Base-by-base conservation (phyloP, 2,888 invertebrate genomes). In the Eudemis profundana region DNA sequence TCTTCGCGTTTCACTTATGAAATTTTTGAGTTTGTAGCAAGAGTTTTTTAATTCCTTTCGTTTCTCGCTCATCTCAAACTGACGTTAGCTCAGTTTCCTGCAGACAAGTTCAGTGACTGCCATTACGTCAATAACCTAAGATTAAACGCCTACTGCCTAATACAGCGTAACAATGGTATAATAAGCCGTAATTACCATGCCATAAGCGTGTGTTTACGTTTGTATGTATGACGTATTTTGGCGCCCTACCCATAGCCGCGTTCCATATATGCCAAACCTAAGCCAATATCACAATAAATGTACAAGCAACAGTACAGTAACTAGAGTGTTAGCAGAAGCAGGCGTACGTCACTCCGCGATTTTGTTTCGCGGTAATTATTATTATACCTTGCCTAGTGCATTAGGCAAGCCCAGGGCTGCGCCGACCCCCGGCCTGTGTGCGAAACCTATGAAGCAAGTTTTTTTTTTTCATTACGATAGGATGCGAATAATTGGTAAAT, bases 161-260 rank as follows among this genome's bases (percentile, higher is more conserved):
- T 53, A 65, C 19, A 46, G 65, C 46, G 12, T 42, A 60, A 65
- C 65, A 65, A 65, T 60, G 40, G 44, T 42, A 40, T 50, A 50
- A 60, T 60, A 51, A 44, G 49, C 59, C 60, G 53, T 60, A 47
- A 60, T 53, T 65, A 51, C 38, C 44, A 38, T 17, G 8, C 54
- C 65, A 44, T 65, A 65, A 53, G 29, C 36, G 59, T 53, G 47
- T 27, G 14, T 29, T 46, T 47, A 59, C 47, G 57, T 36, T 47
- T 7, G 36, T 33, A 14, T 7, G 36, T 33, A 14, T 59, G 57
- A 59, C 57, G 57, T 59, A 59, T 59, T 59, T 59, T 59, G 57
- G 57, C 57, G 36, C 14, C 15, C 46, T 1, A 59, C 14, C 57
- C 36, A n/a, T 10, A 44, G 23, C 57, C 47, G 57, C 57, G 46